Evolutionary conservation across 2,113 vertebrate genomes (phyloP).

Genomic region (Oreochromis tanganicae): DNA sequence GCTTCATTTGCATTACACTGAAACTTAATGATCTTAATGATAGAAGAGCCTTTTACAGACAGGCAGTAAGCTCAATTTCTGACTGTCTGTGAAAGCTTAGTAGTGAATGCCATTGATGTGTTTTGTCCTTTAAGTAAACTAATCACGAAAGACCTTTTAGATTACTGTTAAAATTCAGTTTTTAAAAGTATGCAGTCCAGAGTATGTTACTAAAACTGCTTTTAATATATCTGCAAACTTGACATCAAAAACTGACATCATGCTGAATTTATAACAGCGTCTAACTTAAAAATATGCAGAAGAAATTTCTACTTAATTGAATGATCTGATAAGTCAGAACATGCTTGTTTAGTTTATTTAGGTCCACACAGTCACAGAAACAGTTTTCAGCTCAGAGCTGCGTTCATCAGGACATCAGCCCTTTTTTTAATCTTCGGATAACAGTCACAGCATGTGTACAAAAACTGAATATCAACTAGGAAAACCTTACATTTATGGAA

Average conservation of each 20-base stretch:
- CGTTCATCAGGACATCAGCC: not conserved
- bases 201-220: not conserved
- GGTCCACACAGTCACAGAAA: not conserved
- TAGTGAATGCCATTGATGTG: not conserved
- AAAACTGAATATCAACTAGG: not conserved
- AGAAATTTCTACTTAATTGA: not conserved
- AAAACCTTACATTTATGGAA: not conserved
- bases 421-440: accelerated
- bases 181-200: not conserved
- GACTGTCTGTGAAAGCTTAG: not conserved
- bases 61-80: not conserved
- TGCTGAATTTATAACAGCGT: not conserved
- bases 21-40: not conserved
- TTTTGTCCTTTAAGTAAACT: not conserved
- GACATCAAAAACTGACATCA: not conserved
- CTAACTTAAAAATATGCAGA: not conserved
- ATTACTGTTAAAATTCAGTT: not conserved
- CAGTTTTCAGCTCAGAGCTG: not conserved
- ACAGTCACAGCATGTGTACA: not conserved
- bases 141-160: not conserved
- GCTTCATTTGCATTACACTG: not conserved
- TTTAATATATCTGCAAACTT: not conserved
- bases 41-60: not conserved
- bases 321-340: not conserved
- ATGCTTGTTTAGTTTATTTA: not conserved